phyloP scores from a whole-genome alignment of 2,797 vertebrate genomes.

The Sternotherus odoratus region DNA sequence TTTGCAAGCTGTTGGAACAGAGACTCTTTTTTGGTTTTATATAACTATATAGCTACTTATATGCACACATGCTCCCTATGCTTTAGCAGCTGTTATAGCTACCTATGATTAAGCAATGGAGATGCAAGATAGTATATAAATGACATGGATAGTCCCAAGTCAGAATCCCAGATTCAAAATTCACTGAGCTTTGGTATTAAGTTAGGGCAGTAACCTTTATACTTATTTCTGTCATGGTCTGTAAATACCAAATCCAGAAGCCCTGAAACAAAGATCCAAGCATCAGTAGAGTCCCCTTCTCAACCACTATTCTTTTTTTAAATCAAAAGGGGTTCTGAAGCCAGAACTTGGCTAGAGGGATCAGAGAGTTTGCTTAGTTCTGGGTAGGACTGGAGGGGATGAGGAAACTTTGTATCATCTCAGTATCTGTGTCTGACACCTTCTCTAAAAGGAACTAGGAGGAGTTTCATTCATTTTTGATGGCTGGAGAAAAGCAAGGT shows the following conservation, averaged over 20 bases:
- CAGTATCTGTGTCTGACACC: neutral
- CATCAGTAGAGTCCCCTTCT: accelerated
- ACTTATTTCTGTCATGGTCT: accelerated
- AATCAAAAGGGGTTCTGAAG: neutral
- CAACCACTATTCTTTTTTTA: neutral
- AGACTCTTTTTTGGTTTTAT: neutral
- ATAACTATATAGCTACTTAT: neutral
- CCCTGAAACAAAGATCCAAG: neutral
- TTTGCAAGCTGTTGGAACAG: neutral
- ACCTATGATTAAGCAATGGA: neutral
- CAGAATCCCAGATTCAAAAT: neutral
- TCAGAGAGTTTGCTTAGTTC: accelerated
- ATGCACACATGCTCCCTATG: neutral
- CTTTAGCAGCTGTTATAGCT: neutral
- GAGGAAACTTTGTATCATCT: accelerated
- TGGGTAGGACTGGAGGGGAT: accelerated
- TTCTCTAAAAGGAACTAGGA: neutral
- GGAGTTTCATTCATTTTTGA: neutral
- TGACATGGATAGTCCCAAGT: neutral
- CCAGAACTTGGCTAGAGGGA: neutral
- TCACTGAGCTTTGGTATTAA: neutral
- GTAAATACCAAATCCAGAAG: neutral
- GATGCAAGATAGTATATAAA: neutral
- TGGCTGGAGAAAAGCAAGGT: neutral
- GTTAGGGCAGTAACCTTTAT: no score